Evolutionary conservation across 1,140 invertebrate species (phyloP), one percentile per base, ranked within the genome.

Genomic region (Reticulitermes speratus): DNA sequence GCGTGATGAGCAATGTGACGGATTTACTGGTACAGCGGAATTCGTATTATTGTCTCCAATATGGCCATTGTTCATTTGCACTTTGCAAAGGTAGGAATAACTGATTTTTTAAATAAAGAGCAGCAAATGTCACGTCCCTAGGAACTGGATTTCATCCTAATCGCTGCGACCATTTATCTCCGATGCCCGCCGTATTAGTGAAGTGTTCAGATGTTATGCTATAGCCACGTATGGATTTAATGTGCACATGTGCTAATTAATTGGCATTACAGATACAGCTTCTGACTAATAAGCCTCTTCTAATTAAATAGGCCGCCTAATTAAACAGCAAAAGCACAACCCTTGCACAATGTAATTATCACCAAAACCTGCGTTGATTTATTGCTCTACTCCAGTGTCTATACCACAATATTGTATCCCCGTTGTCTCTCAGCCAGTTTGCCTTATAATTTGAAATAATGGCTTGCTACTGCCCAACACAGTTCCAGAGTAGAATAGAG

Each of bases 161-260:
- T 14, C 65, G 14, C 5, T 6, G 25, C 65, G 65, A 16, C 0
- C n/a, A 75, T 75, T 75, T 30, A 30, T 75, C 65, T 75, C 25
- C 25, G n/a, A 75, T 25, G 65, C 7, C 65, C 11, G n/a, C 25
- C 25, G 65, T 14, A 30, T 30, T 30, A 30, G 8, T 30, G n/a
- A 75, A 75, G 2, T 75, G 1, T 25, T 7, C 65, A 11, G 65
- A 75, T 30, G 59, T 23, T 59, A 59, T 59, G n/a, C 3, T 75
- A 75, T 75, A 30, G n/a, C 25, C 65, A 75, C n/a, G 65, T n/a
- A 75, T 75, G 65, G 65, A 75, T 75, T 30, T 75, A 75, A 75
- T 75, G 65, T 75, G 65, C 65, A 75, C 65, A 75, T 75, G 65
- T 30, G 65, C 65, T 75, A 75, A 75, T 75, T 75, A 75, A 75